Base-by-base conservation (phyloP, 2,888 invertebrate species). In the Coronaproctus castanopsis region DNA sequence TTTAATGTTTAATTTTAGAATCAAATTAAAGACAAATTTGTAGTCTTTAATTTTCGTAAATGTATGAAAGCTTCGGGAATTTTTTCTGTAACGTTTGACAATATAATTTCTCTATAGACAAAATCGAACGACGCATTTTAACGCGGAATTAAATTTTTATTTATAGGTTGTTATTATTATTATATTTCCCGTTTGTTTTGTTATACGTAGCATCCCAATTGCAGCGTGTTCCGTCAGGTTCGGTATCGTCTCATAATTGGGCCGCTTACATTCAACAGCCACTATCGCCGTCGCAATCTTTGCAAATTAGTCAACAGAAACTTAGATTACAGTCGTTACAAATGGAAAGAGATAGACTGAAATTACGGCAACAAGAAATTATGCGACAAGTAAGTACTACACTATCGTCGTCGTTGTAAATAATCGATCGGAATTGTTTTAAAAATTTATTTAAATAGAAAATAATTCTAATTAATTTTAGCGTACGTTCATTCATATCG, bases 351-450 rank as follows among this genome's bases (percentile, higher is more conserved):
- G 91, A 92, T 71, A 80, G 85, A 68, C 80, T 92, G 66, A 88
- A 88, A 74, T 83, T 87, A 69, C 79, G 90, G 67, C 89, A 89
- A 72, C 87, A 87, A 74, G 90, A 91, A 76, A 88, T 91, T 68
- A 79, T 84, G 72, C 79, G 86, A 71, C 89, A 89, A 81, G 86
- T 85, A 73, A 67, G 23, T 8, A 23, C 24, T 2, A 50, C 2
- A 5, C 20, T 1, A 2, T 36, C 21, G 10, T 36, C 36, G 20
- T 56, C 20, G 21, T 3, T 48, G 23, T n/a, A n/a, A n/a, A n/a
- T n/a, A n/a, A n/a, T n/a, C n/a, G 18, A 21, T 48, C 48, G 8
- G 23, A n/a, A 21, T 8, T 36, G 55, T 55, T 55, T 21, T 18
- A 22, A 22, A 2, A 21, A 55, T 1, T 55, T 55, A 18, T 19